Evolutionary conservation across 2,888 invertebrate species (phyloP), one percentile per base, ranked within the genome.

Genomic region (Heliconius charithonia): DNA sequence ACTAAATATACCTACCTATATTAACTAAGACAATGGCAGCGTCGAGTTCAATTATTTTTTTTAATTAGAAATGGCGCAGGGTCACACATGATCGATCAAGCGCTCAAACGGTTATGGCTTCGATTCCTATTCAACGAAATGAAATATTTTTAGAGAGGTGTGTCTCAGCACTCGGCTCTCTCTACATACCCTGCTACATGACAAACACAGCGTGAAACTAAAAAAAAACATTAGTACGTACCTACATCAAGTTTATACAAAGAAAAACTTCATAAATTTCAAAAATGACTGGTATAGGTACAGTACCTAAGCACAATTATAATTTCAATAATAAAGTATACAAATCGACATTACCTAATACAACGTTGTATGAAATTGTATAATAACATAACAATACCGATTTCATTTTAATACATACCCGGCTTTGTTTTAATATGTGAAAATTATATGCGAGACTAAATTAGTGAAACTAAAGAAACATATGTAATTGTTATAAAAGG

Each of bases 321-420:
- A 67, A 67, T n/a, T 67, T 67, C 13, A 67, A 37, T 67, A 32
- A 19, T 66, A 66, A 66, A 13, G 19, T 27, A 67, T n/a, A 12
- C 22, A 37, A 37, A 67, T 67, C 37, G 67, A 67, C n/a, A 37
- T 37, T 12, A 37, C 4, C 67, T 37, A 67, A 67, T 51, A 66
- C 29, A 32, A 32, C 22, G 66, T 66, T 22, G 19, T 22, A 1
- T 37, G 12, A 37, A 67, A 67, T 67, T 67, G n/a, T 67, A 67
- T 67, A 67, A 67, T 67, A 37, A 67, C n/a, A 13, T 37, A n/a
- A 67, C 37, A 67, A 13, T 67, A 67, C n/a, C 67, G 37, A 67
- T 37, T 67, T 4, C 12, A n/a, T 37, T 67, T 67, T 67, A 67
- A 37, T 67, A n/a, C 6, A n/a, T 67, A 37, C 22, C 37, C 37